Evolutionary conservation across 2,113 vertebrate genomes (phyloP).

Genomic region (Furnarius figulus): DNA sequence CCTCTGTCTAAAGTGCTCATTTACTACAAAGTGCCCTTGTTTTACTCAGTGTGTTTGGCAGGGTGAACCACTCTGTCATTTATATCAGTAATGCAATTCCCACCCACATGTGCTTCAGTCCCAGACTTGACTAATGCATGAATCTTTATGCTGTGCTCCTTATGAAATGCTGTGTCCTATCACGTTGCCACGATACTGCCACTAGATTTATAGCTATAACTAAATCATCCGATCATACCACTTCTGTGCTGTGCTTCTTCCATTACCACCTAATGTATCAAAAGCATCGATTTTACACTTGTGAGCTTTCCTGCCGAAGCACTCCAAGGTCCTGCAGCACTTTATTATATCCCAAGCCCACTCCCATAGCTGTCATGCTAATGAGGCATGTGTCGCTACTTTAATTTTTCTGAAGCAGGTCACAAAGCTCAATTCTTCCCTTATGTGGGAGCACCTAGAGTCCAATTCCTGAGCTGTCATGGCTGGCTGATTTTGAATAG

Average conservation of each 20-base stretch:
- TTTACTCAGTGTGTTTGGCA: not conserved
- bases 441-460: constrained; percentile 33
- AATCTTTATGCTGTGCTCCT: not conserved
- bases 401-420: constrained; percentile 34
- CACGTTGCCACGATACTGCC: constrained; percentile 14
- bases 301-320: not conserved
- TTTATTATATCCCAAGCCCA: constrained; percentile 33
- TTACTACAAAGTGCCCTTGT: not conserved
- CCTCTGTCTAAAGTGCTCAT: not conserved
- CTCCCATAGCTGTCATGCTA: constrained; percentile 52
- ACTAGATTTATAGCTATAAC: constrained; percentile 58
- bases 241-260: constrained; percentile 54
- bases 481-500: constrained; percentile 24
- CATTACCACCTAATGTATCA: constrained; percentile 63
- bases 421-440: constrained; percentile 37
- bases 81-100: not conserved
- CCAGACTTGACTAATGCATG: constrained; percentile 10
- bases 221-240: constrained; percentile 61
- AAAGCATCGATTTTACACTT: constrained; percentile 59
- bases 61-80: not conserved
- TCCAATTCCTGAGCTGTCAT: constrained; percentile 21
- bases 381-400: constrained; percentile 33
- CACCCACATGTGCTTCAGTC: not conserved
- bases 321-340: constrained; percentile 35
- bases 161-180: constrained; percentile 40